Evolutionary conservation across 2,797 vertebrate species (phyloP).

Genomic region (Phaenicophaeus curvirostris): DNA sequence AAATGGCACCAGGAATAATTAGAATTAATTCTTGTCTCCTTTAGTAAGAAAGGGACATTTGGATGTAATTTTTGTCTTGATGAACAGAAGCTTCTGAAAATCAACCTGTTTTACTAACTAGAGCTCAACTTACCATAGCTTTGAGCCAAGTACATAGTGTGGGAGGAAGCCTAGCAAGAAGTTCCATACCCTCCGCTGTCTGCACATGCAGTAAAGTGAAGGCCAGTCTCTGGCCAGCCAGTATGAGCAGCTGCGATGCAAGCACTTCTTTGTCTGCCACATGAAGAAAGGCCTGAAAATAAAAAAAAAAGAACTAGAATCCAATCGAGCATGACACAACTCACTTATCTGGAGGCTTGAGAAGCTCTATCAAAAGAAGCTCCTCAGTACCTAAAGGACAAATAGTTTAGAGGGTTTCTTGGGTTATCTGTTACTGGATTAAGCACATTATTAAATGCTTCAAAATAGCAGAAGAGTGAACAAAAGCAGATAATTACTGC

Average conservation of each 20-base stretch:
- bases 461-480: background rate
- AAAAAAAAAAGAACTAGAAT: background rate
- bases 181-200: slow-evolving; percentile 89
- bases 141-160: slow-evolving; percentile 98
- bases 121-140: slow-evolving; percentile 87
- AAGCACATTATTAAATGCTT: background rate
- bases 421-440: background rate
- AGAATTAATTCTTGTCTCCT: background rate
- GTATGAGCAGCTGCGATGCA: slow-evolving; percentile 92
- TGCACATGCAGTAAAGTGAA: slow-evolving; percentile 87
- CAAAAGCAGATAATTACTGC: background rate
- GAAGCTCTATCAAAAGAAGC: background rate
- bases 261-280: slow-evolving; percentile 94
- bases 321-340: background rate
- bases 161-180: slow-evolving; percentile 90
- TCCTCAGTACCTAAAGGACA: background rate
- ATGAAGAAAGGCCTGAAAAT: slow-evolving; percentile 86
- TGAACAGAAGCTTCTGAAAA: background rate
- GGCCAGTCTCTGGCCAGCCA: slow-evolving; percentile 92
- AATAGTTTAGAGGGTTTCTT: background rate
- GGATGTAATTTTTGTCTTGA: background rate
- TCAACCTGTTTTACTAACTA: background rate
- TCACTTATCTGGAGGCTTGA: background rate
- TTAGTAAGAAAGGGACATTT: background rate
- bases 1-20: background rate